Evolutionary conservation across 2,888 invertebrate genomes (phyloP), one percentile per base, ranked within the genome.

Genomic region (Eurois occulta): DNA sequence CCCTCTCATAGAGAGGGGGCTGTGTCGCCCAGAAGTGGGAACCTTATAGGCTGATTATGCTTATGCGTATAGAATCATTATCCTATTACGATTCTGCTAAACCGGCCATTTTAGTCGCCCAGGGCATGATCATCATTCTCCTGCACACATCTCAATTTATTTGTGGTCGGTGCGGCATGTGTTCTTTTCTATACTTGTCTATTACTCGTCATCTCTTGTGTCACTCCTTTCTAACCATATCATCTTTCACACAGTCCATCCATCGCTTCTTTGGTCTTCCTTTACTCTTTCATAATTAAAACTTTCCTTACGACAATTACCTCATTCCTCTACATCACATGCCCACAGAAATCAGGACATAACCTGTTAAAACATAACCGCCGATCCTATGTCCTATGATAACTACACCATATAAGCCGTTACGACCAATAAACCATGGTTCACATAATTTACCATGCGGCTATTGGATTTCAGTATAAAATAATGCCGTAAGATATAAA

Each of bases 401-500:
- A 84, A 82, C 73, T 84, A 52, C 52, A 43, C 48, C 68, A 43
- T 69, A 75, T 68, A 80, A 28, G 52, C 28, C 55, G 18, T n/a
- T 41, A 80, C 66, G 80, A 64, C 72, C 69, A 75, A 84, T 84
- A 84, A 83, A 83, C 66, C 72, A 72, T 67, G 43, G 41, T n/a
- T 35, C 38, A 46, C 35, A 80, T 84, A 84, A 80, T n/a, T n/a
- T n/a, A 80, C 55, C 65, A 46, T 38, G 43, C 2, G 10, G 32
- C 65, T 84, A 84, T 84, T 72, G 55, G 62, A 48, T 80, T 77
- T 81, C 75, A 43, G 38, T 76, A 62, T 78, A 73, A 80, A 55
- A 78, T 73, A 71, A 68, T 48, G 72, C 81, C 82, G 64, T 77
- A 78, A 80, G 72, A 86, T 81, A 85, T 86, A 81, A 86, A 85